Base-by-base conservation (phyloP, 2,888 invertebrate genomes). In the Hedya salicella region DNA sequence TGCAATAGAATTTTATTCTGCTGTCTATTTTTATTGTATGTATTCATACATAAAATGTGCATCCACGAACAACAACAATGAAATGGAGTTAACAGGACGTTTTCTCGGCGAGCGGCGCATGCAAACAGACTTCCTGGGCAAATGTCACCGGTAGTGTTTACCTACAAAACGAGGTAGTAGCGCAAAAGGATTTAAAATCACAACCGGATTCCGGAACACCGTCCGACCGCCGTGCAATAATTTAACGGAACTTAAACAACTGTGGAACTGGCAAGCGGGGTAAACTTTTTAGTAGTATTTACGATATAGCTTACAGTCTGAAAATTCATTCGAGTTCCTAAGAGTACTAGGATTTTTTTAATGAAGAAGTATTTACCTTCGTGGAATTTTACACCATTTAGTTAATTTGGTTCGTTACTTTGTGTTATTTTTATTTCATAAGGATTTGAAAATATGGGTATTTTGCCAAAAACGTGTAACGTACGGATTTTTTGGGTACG, bases 171-270 rank as follows among this genome's bases (percentile, higher is more conserved):
- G 8, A 40, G 21, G 40, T 1, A 40, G 17, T 21, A 16, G 32
- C 32, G 25, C 14, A 19, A 17, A 52, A 57, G 32, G 17, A 61
- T 44, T 52, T 32, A n/a, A 36, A 42, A 52, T 42, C 50, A 19
- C 52, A 40, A 16, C 32, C 14, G 11, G 11, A 36, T 21, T 19
- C 32, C 19, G 42, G 25, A 3, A 6, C 25, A 25, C 30, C 6
- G 57, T 8, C 44, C 13, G 44, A 30, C 21, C 48, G 32, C 13
- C 48, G 40, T n/a, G 42, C 19, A 62, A 52, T 62, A 44, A 52
- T 50, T 52, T 42, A 52, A 61, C 36, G 17, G 19, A 52, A 62
- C 61, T 48, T 36, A 59, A 46, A 59, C 48, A 59, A 59, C 59
- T 46, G 19, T 19, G 17, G 11, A 16, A 21, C 9, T 9, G n/a